Percentiles rank a stretch among this genome's conserved stretches.
Evolutionary conservation across 2,888 invertebrate genomes (phyloP).

Genomic region (Sympetrum striolatum): DNA sequence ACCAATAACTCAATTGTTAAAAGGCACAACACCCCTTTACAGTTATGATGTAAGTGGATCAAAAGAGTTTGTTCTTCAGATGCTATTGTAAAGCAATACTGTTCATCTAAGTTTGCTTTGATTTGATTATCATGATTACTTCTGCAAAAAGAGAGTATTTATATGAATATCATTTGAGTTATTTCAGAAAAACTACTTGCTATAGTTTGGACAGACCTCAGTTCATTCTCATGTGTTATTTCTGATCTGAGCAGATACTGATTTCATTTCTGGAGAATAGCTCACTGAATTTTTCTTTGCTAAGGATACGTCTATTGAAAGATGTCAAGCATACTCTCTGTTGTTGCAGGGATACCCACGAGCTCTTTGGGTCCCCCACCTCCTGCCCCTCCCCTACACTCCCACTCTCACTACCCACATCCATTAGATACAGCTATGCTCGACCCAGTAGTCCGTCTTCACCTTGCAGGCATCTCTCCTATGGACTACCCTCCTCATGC

Average conservation of each 20-base stretch:
- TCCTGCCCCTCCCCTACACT: constrained; percentile 56
- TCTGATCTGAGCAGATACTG: neutral
- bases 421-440: constrained; percentile 67
- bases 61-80: too few species aligned
- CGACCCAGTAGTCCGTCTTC: constrained; percentile 79
- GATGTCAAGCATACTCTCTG: constrained; percentile 11
- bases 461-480: constrained; percentile 65
- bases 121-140: too few species aligned
- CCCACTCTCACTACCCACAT: constrained; percentile 16
- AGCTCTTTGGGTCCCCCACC: constrained; percentile 64
- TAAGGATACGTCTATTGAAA: neutral
- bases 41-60: neutral
- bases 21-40: neutral
- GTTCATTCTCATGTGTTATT: neutral
- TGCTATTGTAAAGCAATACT: too few species aligned
- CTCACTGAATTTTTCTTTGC: neutral
- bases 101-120: too few species aligned
- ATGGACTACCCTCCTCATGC: constrained; percentile 23
- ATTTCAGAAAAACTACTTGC: too few species aligned
- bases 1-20: neutral
- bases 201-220: neutral
- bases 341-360: constrained; percentile 35
- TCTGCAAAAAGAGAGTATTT: too few species aligned
- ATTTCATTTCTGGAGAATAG: neutral
- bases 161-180: too few species aligned